Evolutionary conservation across 1,140 invertebrate genomes (phyloP), one percentile per base, ranked within the genome.

Genomic region (Trinorchestia longiramus): DNA sequence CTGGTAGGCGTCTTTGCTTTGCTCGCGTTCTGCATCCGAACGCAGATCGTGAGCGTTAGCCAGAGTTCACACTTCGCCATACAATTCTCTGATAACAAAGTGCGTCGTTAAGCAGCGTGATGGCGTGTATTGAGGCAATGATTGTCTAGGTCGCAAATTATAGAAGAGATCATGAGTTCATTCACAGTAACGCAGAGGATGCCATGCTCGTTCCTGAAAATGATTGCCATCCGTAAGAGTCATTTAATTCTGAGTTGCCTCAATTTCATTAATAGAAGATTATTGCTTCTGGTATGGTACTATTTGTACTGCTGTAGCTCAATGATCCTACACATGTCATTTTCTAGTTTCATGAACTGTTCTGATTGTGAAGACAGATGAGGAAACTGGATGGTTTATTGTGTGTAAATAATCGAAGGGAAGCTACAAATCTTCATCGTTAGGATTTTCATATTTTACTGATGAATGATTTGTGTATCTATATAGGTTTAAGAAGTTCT

Each of bases 81-180:
- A 8, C 88, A 90, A 90, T 90, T 42, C 28, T 90, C 28, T 43
- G 62, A 41, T 90, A 90, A 90, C 88, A 90, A 90, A 90, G 23
- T 42, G n/a, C 88, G 43, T 90, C 88, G 88, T 90, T 90, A 90
- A 77, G 36, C n/a, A 90, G 43, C 42, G 88, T 90, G 88, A 90
- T 90, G 88, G 88, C 88, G 43, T 41, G 88, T 41, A 90, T 42
- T 90, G 41, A 90, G 88, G 88, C 28, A 90, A 43, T 90, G 88
- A 90, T 90, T 28, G 43, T 41, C 88, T 41, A 36, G n/a, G 88
- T 90, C 41, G 43, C n/a, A 90, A 90, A 43, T 43, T 90, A 43
- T 41, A 6, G 88, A 90, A 36, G 41, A 42, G 88, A 90, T 4
- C 88, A 42, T 42, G 42, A 42, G 88, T 42, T 41, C n/a, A 90